Evolutionary conservation across 2,797 vertebrate species (phyloP).

Genomic region (Bovichtus diacanthus): DNA sequence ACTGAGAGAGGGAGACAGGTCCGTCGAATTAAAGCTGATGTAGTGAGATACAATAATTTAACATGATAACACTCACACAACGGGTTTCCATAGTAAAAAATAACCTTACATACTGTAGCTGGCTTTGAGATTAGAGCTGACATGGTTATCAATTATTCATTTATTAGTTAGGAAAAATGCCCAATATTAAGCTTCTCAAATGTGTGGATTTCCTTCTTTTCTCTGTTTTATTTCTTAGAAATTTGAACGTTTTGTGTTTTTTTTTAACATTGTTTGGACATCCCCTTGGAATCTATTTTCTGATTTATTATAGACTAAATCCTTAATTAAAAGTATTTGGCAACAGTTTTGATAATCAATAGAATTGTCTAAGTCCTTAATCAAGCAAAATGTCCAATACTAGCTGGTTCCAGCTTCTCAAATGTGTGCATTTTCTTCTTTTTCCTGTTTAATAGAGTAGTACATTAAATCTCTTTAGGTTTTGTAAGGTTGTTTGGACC

Average conservation of each 20-base stretch:
- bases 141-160: background rate
- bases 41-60: background rate
- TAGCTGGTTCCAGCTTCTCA: no score
- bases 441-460: background rate
- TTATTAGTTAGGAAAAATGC: background rate
- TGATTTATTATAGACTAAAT: no score
- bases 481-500: background rate
- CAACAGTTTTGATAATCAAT: no score
- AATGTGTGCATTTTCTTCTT: background rate
- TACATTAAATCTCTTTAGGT: background rate
- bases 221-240: background rate
- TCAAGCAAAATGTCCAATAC: no score
- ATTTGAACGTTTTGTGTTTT: background rate
- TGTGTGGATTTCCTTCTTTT: background rate
- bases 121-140: background rate
- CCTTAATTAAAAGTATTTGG: no score
- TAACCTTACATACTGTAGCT: background rate
- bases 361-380: no score
- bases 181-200: background rate
- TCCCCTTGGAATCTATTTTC: background rate
- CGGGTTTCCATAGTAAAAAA: background rate
- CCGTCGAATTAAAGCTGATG: conserved; percentile 11
- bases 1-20: conserved; percentile 31
- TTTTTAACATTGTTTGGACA: no score
- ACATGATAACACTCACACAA: background rate